phyloP scores from a whole-genome alignment of 2,888 invertebrate genomes.

The Pinctada fucata region DNA sequence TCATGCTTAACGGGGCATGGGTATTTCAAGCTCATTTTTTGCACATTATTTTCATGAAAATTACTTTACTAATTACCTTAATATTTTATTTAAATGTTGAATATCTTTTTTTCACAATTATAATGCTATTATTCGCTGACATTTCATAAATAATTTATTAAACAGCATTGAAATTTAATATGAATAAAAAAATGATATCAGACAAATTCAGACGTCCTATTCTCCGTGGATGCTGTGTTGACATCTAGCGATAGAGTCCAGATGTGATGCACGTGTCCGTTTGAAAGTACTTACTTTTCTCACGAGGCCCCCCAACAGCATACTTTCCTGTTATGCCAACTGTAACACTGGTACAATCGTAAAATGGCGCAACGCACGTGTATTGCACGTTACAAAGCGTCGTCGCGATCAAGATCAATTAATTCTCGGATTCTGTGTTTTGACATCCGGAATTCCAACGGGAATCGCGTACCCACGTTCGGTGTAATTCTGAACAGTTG shows the following conservation, averaged over 20 bases:
- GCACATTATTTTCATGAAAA: no score
- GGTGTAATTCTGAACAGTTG: background rate
- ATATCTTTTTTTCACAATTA: no score
- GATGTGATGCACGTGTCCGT: conserved; percentile 37
- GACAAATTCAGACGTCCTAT: no score
- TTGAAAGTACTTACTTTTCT: conserved; percentile 23
- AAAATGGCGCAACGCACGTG: conserved; percentile 25
- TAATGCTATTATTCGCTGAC: no score
- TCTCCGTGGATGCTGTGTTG: background rate
- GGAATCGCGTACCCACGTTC: conserved; percentile 11
- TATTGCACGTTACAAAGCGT: conserved; percentile 2
- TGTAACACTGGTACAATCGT: conserved; percentile 6
- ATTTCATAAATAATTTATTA: no score
- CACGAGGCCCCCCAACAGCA: conserved; percentile 2
- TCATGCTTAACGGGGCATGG: no score
- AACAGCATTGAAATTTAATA: no score
- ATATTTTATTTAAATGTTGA: no score
- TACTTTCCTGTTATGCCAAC: conserved; percentile 12
- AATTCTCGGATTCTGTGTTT: conserved; percentile 9
- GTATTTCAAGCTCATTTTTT: no score
- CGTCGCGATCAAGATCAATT: conserved; percentile 11
- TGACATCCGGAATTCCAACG: conserved; percentile 37
- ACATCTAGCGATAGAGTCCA: conserved; percentile 29
- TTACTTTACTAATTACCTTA: no score
- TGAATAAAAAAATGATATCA: no score